A percentile compares a stretch with the other conserved stretches of the same genome.
Conservation (phyloP, 2,797 vertebrate genomes). For the Hippoglossus hippoglossus region DNA sequence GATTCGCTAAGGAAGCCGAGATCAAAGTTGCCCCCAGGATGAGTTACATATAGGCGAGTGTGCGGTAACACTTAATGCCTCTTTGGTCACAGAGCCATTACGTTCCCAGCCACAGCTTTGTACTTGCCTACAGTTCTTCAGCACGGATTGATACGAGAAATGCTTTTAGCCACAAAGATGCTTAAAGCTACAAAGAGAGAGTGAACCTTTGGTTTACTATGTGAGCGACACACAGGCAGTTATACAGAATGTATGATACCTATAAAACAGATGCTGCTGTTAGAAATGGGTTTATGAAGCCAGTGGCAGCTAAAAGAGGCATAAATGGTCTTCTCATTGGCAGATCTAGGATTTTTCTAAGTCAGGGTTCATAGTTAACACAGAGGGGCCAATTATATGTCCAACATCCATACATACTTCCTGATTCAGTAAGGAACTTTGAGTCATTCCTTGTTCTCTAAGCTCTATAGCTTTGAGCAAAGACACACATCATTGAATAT, state of each 20-base stretch:
- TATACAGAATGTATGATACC: not conserved
- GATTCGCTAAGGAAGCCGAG: conserved; percentile 11
- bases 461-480: too few species aligned
- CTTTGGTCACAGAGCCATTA: conserved; percentile 44
- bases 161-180: not conserved
- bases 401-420: too few species aligned
- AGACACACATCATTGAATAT: too few species aligned
- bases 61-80: conserved; percentile 32
- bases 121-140: conserved; percentile 40
- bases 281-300: not conserved
- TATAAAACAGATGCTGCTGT: not conserved
- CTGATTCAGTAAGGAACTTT: too few species aligned
- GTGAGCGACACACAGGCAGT: conserved; percentile 4
- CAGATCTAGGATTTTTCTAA: too few species aligned
- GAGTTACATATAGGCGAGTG: conserved; percentile 19
- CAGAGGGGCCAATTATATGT: too few species aligned
- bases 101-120: conserved; percentile 37
- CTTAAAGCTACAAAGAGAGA: conserved; percentile 6
- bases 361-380: too few species aligned
- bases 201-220: not conserved
- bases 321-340: too few species aligned
- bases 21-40: conserved; percentile 23
- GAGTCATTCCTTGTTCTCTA: too few species aligned
- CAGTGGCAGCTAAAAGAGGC: not conserved
- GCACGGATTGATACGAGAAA: not conserved